Base-by-base conservation (phyloP, 2,113 vertebrate species). In the Rhabdornis inornatus region DNA sequence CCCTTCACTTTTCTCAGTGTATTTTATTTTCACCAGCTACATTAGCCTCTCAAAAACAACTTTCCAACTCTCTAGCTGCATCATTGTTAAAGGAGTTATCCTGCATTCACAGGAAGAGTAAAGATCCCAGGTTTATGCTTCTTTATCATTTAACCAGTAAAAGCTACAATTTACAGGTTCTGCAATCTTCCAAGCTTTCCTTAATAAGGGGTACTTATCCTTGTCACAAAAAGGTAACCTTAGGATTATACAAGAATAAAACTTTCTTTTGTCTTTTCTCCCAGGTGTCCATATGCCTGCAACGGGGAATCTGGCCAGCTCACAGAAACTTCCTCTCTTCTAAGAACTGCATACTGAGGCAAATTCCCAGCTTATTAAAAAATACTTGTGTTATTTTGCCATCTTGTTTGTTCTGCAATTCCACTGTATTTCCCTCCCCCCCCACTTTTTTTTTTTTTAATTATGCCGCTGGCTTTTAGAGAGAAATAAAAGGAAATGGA, bases 321-420 rank as follows among this genome's bases (percentile, higher is more conserved):
- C n/a, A 12, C 49, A 92, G 61, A 90, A 89, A 71, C 91, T 59
- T 86, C 80, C 53, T 76, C 69, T 89, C 77, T 86, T 94, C 92
- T 74, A 79, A 84, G 96, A 93, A 81, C 72, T 82, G 80, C 94
- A 94, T 87, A 93, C 75, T 95, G 83, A 93, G 61, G 81, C 86
- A 72, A 96, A 96, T 96, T 96, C 96, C 92, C 96, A 94, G 94
- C 83, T 96, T 97, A 96, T 97, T 96, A 95, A 96, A 97, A 97
- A 96, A 96, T 96, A 97, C 42, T 94, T 97, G 64, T 94, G 77
- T 92, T 97, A 94, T 96, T 96, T 97, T 96, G 85, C 94, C 83
- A 65, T 95, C 88, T 93, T 95, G 86, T 95, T 97, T 96, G 69
- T 89, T 89, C 91, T 87, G n/a, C 53, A 69, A 31, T 93, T 87